A percentile compares a stretch with the other conserved stretches of the same genome.
Conservation (phyloP, 2,113 vertebrate genomes). For the Papio anubis region DNA sequence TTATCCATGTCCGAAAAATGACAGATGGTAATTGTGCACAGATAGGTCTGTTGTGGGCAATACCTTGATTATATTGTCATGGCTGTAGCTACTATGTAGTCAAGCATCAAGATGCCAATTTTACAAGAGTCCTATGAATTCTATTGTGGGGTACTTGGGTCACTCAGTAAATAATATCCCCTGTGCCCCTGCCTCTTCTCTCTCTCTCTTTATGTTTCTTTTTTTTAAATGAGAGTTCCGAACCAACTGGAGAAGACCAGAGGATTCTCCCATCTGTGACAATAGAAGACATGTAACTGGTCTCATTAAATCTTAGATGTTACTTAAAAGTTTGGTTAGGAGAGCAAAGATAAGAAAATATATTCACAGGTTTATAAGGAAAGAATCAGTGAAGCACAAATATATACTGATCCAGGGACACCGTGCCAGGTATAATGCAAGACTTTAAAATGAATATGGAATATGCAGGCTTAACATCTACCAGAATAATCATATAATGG, state of each 20-base stretch:
- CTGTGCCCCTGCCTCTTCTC: no score
- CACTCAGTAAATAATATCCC: neutral
- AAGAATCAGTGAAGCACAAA: neutral
- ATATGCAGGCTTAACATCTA: neutral
- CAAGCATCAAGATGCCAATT: neutral
- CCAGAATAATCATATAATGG: neutral
- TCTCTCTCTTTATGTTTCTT: neutral
- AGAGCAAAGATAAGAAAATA: neutral
- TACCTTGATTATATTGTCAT: neutral
- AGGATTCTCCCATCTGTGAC: neutral
- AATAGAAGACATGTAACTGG: neutral
- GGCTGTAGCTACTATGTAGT: neutral
- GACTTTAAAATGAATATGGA: neutral
- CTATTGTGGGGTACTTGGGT: neutral
- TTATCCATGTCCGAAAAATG: neutral
- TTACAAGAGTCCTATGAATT: neutral
- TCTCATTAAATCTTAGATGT: neutral
- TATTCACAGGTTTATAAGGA: neutral
- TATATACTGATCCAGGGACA: neutral
- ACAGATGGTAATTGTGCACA: neutral
- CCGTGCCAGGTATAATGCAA: neutral
- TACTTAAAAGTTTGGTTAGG: neutral
- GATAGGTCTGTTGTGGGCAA: neutral
- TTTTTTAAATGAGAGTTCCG: neutral
- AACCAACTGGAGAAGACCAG: neutral